Evolutionary conservation across 2,888 invertebrate genomes (phyloP), one percentile per base, ranked within the genome.

Genomic region (Habrosyne pyritoides): DNA sequence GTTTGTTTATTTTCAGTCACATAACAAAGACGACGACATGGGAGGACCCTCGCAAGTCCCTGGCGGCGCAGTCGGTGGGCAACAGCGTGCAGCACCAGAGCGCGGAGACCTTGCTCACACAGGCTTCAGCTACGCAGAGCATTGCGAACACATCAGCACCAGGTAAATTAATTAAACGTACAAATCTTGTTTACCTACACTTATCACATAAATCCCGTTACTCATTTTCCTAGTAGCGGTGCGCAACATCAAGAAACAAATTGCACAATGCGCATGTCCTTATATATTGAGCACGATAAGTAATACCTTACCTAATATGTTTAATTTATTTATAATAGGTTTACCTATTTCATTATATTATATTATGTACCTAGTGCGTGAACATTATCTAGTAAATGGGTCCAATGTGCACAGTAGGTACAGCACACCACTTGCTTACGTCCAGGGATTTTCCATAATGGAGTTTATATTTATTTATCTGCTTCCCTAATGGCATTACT

Each of bases 21-120:
- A 94, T 96, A 86, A 96, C 97, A 73, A 95, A 97, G 86, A 96
- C 97, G 61, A 98, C 98, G 72, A 97, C 97, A 81, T 98, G 98
- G 98, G 97, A 97, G 82, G 98, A 98, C 86, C 98, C 98, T 8
- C 94, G 98, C 68, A 97, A 97, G 87, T 95, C 96, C 22, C 92
- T 95, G 55, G 95, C 95, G 21, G 95, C 95, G 49, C 94, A 94
- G 81, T 90, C 93, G 46, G 93, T 93, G 56, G 86, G 93, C 7
- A 79, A 75, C 52, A 83, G 83, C 22, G 93, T 93, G 49, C 91
- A 90, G 83, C 90, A 91, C 54, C 93, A 94, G 78, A 94, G 91
- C 71, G 89, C 89, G 0, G 93, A 93, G 71, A 79, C 91, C 33
- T 75, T 90, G 60, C 83, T 90, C 52, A 80, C 89, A 36, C 91